Evolutionary conservation across 1,140 invertebrate genomes (phyloP), one percentile per base, ranked within the genome.

Genomic region (Trypoxylus dichotomus): DNA sequence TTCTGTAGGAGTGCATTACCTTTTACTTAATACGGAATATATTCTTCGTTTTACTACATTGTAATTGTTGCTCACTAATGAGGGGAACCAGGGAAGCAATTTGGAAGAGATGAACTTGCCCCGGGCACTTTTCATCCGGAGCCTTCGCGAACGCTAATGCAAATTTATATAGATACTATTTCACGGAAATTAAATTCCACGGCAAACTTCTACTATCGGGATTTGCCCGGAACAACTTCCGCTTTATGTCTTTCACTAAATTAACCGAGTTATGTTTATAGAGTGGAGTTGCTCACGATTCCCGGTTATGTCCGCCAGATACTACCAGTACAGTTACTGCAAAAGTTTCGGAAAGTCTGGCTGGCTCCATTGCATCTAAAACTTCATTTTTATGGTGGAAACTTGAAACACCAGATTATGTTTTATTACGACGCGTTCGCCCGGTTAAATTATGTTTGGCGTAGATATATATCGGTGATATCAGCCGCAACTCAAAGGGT

Each of bases 181-280:
- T 76, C 58, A 73, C 78, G 78, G 77, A 82, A 82, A 82, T 82
- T 82, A 81, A 82, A 82, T 81, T 82, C 80, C 77, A 58, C 77
- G 24, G 60, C 60, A 68, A 68, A 68, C 60, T 68, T 68, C 60
- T 68, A 76, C 63, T 82, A 78, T 80, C 80, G 76, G 80, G 77
- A 81, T 80, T 68, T 68, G 60, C 60, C 82, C 76, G 80, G 79
- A 80, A 68, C 60, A 68, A 82, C 77, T 82, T 83, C 79, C 77
- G 77, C 63, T 84, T 84, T 84, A 84, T 82, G 82, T 80, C 80
- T 82, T 79, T 80, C 83, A 81, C 81, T 83, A 84, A 84, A 84
- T 84, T 84, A 84, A 84, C 80, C 83, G 81, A 81, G 83, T 84
- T 84, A 84, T 84, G 83, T 84, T 83, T 68, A 68, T 68, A 68